Conservation (phyloP, 1,140 invertebrate species). For the Dendroctonus ponderosae region DNA sequence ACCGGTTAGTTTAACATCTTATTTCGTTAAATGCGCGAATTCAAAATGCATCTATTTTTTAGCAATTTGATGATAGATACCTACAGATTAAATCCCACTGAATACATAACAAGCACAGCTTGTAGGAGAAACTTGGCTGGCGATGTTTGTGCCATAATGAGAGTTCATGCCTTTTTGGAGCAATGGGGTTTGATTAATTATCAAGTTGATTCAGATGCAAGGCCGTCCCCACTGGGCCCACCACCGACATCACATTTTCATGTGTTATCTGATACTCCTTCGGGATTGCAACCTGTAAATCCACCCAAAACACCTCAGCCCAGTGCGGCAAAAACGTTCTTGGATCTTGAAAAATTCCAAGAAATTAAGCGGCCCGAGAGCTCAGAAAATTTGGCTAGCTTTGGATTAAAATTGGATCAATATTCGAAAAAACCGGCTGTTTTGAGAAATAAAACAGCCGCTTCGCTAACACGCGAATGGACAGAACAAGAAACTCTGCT, state of each 20-base stretch:
- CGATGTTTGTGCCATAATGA: slow-evolving; percentile 98
- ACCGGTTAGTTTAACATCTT: slow-evolving; percentile 55
- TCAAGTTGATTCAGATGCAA: slow-evolving; percentile 88
- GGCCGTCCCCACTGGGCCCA: slow-evolving; percentile 96
- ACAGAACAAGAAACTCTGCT: slow-evolving; percentile 97
- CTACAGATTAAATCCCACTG: slow-evolving; percentile 97
- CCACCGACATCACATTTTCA: slow-evolving; percentile 99
- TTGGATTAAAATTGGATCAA: slow-evolving; percentile 94
- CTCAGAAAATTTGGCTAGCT: slow-evolving; percentile 41
- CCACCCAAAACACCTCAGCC: slow-evolving; percentile 84
- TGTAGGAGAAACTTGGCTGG: slow-evolving; percentile 96
- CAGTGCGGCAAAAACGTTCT: slow-evolving; percentile 79
- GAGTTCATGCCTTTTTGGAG: slow-evolving; percentile 97
- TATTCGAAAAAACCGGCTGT: slow-evolving; percentile 78
- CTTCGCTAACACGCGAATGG: slow-evolving; percentile 89
- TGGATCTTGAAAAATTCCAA: slow-evolving; percentile 66
- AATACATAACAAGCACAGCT: slow-evolving; percentile 98
- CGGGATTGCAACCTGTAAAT: slow-evolving; percentile 91
- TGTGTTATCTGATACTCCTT: slow-evolving; percentile 96
- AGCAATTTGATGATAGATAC: slow-evolving; percentile 99
- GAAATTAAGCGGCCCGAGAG: slow-evolving; percentile 52
- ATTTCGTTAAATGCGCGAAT: background rate
- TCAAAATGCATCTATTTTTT: background rate
- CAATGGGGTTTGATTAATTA: slow-evolving; percentile 99
- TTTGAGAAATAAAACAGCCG: slow-evolving; percentile 74